A percentile compares a stretch with the other conserved stretches of the same genome.
phyloP scores from a whole-genome alignment of 2,113 vertebrate species.

The Carassius carassius region DNA sequence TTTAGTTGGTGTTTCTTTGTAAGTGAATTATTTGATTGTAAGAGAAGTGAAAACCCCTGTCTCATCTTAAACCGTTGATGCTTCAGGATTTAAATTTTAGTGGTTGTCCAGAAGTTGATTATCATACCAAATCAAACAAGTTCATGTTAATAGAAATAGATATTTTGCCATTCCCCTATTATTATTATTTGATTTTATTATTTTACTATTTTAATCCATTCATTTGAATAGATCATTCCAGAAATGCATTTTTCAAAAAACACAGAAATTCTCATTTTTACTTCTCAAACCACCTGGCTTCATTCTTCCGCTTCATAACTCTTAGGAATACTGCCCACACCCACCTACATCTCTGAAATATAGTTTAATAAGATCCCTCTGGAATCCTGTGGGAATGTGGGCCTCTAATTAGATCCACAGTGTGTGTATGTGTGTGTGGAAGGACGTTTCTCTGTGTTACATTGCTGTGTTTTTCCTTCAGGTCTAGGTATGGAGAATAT shows the following conservation, averaged over 20 bases:
- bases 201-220: neutral
- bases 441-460: constrained; percentile 15
- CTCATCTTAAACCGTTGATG: neutral
- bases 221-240: neutral
- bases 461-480: constrained; percentile 47
- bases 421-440: constrained; percentile 33
- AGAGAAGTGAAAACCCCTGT: neutral
- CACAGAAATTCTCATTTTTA: neutral
- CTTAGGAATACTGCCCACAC: constrained; percentile 11
- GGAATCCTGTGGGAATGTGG: constrained; percentile 9
- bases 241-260: neutral
- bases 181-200: too few relatives aligned
- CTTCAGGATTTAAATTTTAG: neutral
- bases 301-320: neutral
- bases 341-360: constrained; percentile 2
- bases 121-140: neutral
- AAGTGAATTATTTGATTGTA: neutral
- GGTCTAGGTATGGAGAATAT: constrained; percentile 91
- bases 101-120: neutral
- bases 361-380: constrained; percentile 1
- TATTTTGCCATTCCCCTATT: neutral
- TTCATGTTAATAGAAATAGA: too few relatives aligned
- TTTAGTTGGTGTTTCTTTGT: neutral
- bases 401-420: constrained; percentile 12
- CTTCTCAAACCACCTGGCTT: neutral